Percentiles rank a stretch among this genome's conserved stretches.
phyloP scores from a whole-genome alignment of 2,797 vertebrate species.

The Eulemur coronatus region DNA sequence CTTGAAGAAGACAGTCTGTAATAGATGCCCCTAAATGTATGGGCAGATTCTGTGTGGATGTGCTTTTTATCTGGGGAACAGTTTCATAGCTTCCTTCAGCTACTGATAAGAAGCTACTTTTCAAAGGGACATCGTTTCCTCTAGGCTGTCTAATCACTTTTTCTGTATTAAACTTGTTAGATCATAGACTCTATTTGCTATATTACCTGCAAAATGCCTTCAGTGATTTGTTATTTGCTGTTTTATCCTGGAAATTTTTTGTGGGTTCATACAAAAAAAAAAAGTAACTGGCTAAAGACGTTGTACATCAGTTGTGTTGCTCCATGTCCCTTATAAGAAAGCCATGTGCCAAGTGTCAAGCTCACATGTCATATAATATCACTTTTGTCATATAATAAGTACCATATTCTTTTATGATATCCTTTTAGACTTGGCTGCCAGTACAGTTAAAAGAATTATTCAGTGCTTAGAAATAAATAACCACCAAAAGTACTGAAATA shows the following conservation, averaged over 20 bases:
- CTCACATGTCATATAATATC: neutral
- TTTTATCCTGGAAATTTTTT: constrained; percentile 12
- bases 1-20: neutral
- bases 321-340: neutral
- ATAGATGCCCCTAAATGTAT: neutral
- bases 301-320: neutral
- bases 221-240: neutral
- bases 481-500: constrained; percentile 3
- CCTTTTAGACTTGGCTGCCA: neutral
- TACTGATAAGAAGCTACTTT: neutral
- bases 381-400: neutral
- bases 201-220: neutral
- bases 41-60: neutral
- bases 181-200: neutral
- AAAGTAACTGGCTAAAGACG: neutral
- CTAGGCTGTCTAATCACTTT: neutral
- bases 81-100: neutral
- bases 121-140: neutral
- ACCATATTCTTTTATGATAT: neutral
- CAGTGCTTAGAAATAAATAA: neutral
- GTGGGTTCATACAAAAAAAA: neutral
- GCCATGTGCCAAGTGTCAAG: neutral
- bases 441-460: neutral
- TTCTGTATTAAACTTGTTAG: neutral
- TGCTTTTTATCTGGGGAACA: neutral